Base-by-base conservation (phyloP, 2,888 invertebrate species). In the Drosophila antonietae region DNA sequence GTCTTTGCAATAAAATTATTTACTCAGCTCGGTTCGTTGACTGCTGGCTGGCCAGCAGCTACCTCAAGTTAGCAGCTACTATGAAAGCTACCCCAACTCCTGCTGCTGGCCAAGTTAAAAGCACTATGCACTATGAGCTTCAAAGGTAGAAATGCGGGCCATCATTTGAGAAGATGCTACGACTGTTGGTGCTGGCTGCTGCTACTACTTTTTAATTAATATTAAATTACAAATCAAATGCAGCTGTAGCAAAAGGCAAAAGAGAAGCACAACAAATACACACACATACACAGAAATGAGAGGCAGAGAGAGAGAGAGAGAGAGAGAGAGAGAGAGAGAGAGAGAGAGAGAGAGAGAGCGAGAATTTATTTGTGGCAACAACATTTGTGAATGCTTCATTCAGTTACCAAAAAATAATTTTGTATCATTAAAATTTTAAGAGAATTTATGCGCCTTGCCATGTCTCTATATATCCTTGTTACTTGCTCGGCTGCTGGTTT, bases 391-490 rank as follows among this genome's bases (percentile, higher is more conserved):
- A 44, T 67, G 61, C 61, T 73, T 68, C 59, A 60, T 66, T 68
- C 37, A 57, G 57, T 69, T 67, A 57, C 59, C 74, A 68, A 74
- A 51, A 83, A 83, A 84, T 67, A 37, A 67, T 67, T 85, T 88
- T 77, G 72, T 75, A 81, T 79, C 85, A 87, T 84, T 84, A 87
- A 82, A 84, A 84, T 85, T 82, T 87, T 68, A 84, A 52, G 63
- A 68, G 78, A 81, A 83, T 81, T 83, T 74, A 70, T 79, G 79
- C 72, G 74, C 69, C 58, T 37, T 52, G 62, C 41, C 55, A 55
- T 53, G 23, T 28, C 49, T 49, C 39, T 41, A 18, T 14, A 35
- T 51, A 35, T 51, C 33, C 52, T 15, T 31, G 4, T 14, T 23
- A 18, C 15, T 15, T 10, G n/a, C 31, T 49, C 10, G 10, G 12